These are phyloP conservation scores for Rhyzopertha dominica DNA, from an alignment of 1,140 invertebrate genomes.

Conservation along the genomic window DNA sequence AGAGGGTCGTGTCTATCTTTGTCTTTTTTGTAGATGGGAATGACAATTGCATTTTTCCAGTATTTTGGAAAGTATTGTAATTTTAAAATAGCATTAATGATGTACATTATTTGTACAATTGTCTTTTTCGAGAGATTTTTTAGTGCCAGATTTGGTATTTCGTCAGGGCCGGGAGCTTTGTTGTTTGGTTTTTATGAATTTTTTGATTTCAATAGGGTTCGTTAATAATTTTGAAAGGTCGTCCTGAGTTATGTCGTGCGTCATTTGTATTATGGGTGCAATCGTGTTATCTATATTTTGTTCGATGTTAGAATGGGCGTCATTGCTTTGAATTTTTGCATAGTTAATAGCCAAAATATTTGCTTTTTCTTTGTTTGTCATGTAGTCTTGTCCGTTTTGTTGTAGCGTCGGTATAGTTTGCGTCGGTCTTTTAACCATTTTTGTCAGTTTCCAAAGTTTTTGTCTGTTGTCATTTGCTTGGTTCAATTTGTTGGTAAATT, in stretches of 20 bases:
- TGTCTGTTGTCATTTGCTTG: no score
- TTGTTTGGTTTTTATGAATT: conserved; percentile 4
- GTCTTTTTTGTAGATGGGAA: conserved; percentile 2
- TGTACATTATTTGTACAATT: neutral
- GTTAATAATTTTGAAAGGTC: neutral
- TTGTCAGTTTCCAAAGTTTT: no score
- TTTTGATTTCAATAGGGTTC: neutral
- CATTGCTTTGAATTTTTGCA: no score
- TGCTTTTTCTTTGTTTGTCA: no score
- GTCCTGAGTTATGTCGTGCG: no score
- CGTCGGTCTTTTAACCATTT: conserved; percentile 3
- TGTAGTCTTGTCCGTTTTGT: no score
- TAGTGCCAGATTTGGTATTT: neutral
- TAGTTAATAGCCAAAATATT: no score
- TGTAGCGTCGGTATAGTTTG: no score
- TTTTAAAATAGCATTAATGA: conserved; percentile 3
- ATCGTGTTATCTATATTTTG: no score
- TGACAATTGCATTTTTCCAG: conserved; percentile 1
- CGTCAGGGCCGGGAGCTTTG: conserved; percentile 5
- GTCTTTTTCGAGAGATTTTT: conserved; percentile 2
- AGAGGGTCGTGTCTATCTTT: neutral
- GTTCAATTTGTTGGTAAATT: neutral
- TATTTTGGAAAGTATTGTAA: neutral
- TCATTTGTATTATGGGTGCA: no score
- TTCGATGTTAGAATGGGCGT: no score